Percentiles rank a stretch among this genome's conserved stretches.
These are phyloP conservation scores for Eueides isabella DNA, from an alignment of 1,140 invertebrate species.

Conservation along the genomic window DNA sequence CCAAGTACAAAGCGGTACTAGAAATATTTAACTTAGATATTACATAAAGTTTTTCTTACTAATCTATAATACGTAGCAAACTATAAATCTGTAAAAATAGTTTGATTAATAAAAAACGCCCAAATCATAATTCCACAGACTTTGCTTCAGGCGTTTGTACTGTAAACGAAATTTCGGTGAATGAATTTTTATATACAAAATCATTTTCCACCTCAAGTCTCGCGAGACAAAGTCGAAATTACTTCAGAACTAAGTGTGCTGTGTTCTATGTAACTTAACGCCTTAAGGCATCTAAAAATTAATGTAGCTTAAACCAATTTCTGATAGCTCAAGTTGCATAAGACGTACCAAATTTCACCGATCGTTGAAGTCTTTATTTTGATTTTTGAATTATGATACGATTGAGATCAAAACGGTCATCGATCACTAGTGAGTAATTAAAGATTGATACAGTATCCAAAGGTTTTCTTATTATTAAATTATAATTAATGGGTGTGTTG, in stretches of 20 bases:
- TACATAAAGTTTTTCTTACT: background rate
- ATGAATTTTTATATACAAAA: slow-evolving; percentile 74
- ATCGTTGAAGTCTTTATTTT: slow-evolving; percentile 63
- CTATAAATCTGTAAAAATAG: slow-evolving; percentile 30
- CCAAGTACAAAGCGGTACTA: too few relatives aligned
- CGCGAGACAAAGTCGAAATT: background rate
- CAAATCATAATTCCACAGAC: slow-evolving; percentile 50
- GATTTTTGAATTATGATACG: slow-evolving; percentile 59
- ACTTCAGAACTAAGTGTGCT: background rate
- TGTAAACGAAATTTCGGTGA: slow-evolving; percentile 72
- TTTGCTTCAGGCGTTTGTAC: slow-evolving; percentile 60
- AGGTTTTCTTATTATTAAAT: slow-evolving; percentile 28
- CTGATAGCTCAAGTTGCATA: slow-evolving; percentile 68
- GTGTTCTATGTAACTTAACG: slow-evolving; percentile 38
- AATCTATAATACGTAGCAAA: slow-evolving; percentile 10
- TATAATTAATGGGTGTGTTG: slow-evolving; percentile 36
- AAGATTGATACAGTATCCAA: slow-evolving; percentile 27
- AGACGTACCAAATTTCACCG: slow-evolving; percentile 55
- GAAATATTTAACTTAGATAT: background rate
- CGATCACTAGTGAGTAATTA: slow-evolving; percentile 35
- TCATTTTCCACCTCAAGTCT: slow-evolving; percentile 25
- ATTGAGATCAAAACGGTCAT: slow-evolving; percentile 52
- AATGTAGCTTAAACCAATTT: slow-evolving; percentile 59
- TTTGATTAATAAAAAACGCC: slow-evolving; percentile 38
- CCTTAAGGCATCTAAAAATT: slow-evolving; percentile 70